Conservation (phyloP, 1,140 invertebrate species). For the Sitodiplosis mosellana region DNA sequence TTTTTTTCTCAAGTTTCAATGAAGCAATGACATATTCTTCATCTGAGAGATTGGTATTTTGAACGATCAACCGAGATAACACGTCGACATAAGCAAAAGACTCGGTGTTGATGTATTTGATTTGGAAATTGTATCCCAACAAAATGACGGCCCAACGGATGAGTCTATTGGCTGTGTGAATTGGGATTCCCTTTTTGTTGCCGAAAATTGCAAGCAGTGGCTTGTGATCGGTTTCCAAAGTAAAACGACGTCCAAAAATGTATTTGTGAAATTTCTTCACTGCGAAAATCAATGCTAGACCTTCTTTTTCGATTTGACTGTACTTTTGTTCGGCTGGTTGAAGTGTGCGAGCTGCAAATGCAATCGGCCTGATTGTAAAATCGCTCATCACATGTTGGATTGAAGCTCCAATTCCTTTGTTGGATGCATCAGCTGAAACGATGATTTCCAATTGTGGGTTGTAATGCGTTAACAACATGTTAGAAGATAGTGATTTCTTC, state of each 20-base stretch:
- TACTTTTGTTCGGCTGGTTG: slow-evolving; percentile 21
- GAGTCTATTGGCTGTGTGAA: slow-evolving; percentile 7
- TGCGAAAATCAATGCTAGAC: slow-evolving; percentile 27
- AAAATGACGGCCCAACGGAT: slow-evolving; percentile 14
- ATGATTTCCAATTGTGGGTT: no score
- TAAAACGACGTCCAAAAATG: slow-evolving; percentile 24
- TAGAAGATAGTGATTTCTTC: no score
- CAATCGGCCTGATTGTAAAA: no score
- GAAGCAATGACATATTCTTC: not conserved
- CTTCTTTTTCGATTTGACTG: slow-evolving; percentile 30
- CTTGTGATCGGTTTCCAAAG: slow-evolving; percentile 27
- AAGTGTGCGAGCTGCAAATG: slow-evolving; percentile 19
- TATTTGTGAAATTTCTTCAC: slow-evolving; percentile 23
- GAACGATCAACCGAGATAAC: slow-evolving; percentile 10
- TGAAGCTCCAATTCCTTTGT: no score
- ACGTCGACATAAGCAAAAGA: slow-evolving; percentile 9
- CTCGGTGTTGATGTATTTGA: slow-evolving; percentile 8
- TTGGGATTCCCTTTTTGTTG: slow-evolving; percentile 9
- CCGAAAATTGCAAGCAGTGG: slow-evolving; percentile 21
- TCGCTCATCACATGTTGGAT: no score
- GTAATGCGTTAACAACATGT: no score
- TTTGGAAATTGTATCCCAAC: slow-evolving; percentile 7
- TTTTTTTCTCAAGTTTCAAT: not conserved
- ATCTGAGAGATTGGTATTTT: not conserved
- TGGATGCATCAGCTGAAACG: no score